phyloP scores from a whole-genome alignment of 2,888 invertebrate species.

The Trachelus stipa region DNA sequence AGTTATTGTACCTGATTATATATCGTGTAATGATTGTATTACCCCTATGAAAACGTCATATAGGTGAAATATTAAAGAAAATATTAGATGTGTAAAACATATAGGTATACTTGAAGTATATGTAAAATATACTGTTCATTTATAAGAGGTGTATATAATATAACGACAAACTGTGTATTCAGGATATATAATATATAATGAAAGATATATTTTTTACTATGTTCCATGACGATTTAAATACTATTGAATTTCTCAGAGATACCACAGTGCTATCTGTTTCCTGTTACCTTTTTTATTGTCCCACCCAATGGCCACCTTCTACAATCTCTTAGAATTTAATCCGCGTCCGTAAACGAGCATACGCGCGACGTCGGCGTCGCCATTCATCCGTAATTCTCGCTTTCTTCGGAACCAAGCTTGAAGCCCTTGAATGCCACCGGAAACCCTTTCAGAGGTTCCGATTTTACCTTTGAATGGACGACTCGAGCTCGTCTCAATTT shows the following conservation, averaged over 20 bases:
- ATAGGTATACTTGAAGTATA: too few species aligned
- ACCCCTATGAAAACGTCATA: too few species aligned
- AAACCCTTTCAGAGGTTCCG: conserved; percentile 59
- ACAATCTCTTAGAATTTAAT: conserved; percentile 38
- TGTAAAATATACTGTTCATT: too few species aligned
- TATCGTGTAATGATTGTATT: background rate
- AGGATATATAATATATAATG: too few species aligned
- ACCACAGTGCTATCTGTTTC: background rate
- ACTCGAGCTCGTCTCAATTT: conserved; percentile 13
- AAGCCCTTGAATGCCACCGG: conserved; percentile 51
- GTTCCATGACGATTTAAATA: background rate
- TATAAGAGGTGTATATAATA: too few species aligned
- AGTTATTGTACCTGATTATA: background rate
- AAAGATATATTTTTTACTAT: too few species aligned
- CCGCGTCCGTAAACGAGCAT: conserved; percentile 51
- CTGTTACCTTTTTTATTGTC: background rate
- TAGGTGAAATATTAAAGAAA: too few species aligned
- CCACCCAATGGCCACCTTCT: background rate
- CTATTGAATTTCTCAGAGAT: background rate
- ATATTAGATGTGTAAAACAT: too few species aligned
- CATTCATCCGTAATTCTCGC: conserved; percentile 57
- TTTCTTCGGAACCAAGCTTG: conserved; percentile 40
- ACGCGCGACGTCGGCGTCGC: conserved; percentile 12
- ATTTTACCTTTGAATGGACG: conserved; percentile 41
- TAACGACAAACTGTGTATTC: too few species aligned